Percentiles rank a stretch among this genome's conserved stretches.
Evolutionary conservation across 2,888 invertebrate species (phyloP).

Genomic region (Isotomurus palustris): DNA sequence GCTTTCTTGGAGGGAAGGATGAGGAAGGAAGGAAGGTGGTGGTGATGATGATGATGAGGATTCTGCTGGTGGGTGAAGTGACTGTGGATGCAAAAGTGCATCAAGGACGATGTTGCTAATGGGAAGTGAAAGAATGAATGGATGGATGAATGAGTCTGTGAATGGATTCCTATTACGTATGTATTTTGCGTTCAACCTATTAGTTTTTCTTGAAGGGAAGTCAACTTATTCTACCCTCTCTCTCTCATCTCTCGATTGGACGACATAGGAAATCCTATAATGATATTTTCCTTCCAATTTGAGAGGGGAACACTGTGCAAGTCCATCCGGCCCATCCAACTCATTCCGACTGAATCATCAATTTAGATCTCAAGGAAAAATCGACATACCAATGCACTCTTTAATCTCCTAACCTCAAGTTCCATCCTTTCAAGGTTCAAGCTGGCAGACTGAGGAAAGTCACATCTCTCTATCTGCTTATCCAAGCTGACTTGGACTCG

Average conservation of each 20-base stretch:
- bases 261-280: slow-evolving; percentile 40
- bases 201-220: neutral
- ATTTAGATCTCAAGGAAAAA: slow-evolving; percentile 32
- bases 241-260: slow-evolving; percentile 14
- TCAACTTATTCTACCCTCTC: slow-evolving; percentile 5
- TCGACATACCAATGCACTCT: neutral
- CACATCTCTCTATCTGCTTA: no score
- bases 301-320: slow-evolving; percentile 27
- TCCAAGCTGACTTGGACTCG: no score
- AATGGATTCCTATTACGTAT: slow-evolving; percentile 14
- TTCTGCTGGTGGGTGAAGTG: slow-evolving; percentile 24
- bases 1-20: neutral
- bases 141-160: no score
- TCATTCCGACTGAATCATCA: slow-evolving; percentile 40
- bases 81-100: no score
- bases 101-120: no score
- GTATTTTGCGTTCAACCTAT: slow-evolving; percentile 1
- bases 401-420: no score
- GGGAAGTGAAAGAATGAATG: no score
- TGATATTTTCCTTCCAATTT: slow-evolving; percentile 46
- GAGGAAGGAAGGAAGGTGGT: slow-evolving; percentile 3
- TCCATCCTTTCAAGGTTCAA: no score
- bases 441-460: no score
- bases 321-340: slow-evolving; percentile 6
- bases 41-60: neutral